Percentiles rank a stretch among this genome's conserved stretches.
Conservation (phyloP, 2,797 vertebrate species). For the Ceyx erithaca region DNA sequence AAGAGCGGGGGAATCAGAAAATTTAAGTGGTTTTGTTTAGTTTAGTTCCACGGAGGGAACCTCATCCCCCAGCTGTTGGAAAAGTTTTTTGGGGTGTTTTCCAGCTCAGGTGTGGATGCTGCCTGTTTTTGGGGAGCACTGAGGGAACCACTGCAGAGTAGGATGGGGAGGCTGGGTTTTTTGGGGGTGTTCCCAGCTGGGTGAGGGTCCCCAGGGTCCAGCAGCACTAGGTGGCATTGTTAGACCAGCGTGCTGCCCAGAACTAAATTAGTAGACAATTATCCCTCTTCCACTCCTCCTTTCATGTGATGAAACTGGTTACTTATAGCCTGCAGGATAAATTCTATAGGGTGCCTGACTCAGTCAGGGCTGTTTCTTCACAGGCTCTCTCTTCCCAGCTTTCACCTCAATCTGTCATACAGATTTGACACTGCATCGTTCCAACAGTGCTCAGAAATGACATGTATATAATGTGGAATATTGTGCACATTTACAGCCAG, state of each 20-base stretch:
- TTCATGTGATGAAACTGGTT: constrained; percentile 73
- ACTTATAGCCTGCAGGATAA: constrained; percentile 87
- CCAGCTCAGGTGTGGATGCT: accelerated
- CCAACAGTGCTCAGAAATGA: constrained; percentile 92
- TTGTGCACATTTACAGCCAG: constrained; percentile 97
- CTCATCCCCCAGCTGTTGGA: neutral
- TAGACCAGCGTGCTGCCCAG: neutral
- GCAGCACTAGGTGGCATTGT: constrained; percentile 55
- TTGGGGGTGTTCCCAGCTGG: accelerated
- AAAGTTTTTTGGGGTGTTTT: neutral
- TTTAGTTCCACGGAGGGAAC: accelerated
- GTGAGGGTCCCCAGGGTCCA: neutral
- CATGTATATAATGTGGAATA: constrained; percentile 99
- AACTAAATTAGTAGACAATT: constrained; percentile 78
- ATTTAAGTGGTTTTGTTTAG: accelerated
- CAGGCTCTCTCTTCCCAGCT: constrained; percentile 89
- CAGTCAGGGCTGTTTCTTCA: constrained; percentile 89
- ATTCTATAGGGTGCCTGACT: constrained; percentile 87
- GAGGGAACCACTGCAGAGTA: accelerated
- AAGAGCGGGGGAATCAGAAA: accelerated
- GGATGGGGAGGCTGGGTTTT: neutral
- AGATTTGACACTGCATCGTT: constrained; percentile 98
- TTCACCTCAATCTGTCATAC: constrained; percentile 99
- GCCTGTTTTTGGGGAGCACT: neutral
- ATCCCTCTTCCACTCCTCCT: constrained; percentile 66